Percentiles rank a stretch among this genome's conserved stretches.
phyloP scores from a whole-genome alignment of 1,140 invertebrate genomes.

The Mamestra configurata region DNA sequence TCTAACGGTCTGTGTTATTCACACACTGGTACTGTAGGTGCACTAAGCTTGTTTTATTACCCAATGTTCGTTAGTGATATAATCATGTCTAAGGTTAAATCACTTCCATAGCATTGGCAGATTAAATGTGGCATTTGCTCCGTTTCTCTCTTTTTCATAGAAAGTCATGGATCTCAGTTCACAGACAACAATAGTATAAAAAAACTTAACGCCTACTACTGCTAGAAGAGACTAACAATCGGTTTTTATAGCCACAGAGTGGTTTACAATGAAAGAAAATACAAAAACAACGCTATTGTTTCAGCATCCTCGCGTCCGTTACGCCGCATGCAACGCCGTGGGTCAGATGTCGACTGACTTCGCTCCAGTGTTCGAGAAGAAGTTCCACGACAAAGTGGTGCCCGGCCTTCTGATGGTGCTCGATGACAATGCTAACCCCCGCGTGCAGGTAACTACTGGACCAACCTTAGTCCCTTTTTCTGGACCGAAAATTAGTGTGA shows the following conservation, averaged over 20 bases:
- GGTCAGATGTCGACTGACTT: constrained; percentile 99
- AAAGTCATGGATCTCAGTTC: constrained; percentile 77
- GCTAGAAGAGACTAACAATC: neutral
- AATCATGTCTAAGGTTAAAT: constrained; percentile 64
- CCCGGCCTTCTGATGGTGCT: constrained; percentile 96
- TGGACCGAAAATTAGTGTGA: neutral
- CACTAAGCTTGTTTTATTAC: too few relatives aligned
- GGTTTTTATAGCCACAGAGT: too few relatives aligned
- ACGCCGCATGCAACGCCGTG: constrained; percentile 99
- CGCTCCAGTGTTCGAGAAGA: constrained; percentile 98
- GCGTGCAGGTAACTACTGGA: constrained; percentile 93
- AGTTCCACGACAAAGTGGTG: constrained; percentile 98
- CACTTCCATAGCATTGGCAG: constrained; percentile 87
- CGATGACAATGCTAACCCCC: constrained; percentile 96
- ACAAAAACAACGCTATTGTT: constrained; percentile 60
- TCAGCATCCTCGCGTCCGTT: constrained; percentile 96
- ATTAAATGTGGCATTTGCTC: constrained; percentile 80
- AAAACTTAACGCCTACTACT: neutral
- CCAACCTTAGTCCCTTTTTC: neutral
- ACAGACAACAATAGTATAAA: constrained; percentile 58
- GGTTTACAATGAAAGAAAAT: neutral
- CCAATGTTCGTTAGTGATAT: constrained; percentile 86
- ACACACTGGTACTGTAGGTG: too few relatives aligned
- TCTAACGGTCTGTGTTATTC: too few relatives aligned
- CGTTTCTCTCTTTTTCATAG: constrained; percentile 70